Conservation (phyloP, 2,113 vertebrate genomes). For the Chiloscyllium plagiosum region DNA sequence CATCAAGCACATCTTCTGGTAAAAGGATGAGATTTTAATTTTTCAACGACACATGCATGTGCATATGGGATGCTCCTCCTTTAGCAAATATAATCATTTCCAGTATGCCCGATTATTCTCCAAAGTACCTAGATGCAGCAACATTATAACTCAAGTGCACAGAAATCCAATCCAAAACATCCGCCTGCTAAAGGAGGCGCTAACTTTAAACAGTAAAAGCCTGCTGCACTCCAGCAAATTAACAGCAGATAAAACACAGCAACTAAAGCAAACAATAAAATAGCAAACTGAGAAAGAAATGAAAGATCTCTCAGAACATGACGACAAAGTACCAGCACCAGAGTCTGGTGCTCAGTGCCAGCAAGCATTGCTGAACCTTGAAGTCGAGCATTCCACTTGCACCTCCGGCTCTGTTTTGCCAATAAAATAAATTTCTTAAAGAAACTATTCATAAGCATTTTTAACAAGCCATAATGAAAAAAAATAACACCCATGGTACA, state of each 20-base stretch:
- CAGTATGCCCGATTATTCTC: background rate
- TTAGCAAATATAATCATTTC: background rate
- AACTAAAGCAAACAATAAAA: slow-evolving; percentile 1
- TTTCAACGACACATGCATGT: background rate
- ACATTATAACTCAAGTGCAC: background rate
- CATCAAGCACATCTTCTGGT: no score
- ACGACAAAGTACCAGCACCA: background rate
- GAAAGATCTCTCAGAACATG: background rate
- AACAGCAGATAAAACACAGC: background rate
- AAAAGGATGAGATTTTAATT: background rate
- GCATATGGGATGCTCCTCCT: background rate
- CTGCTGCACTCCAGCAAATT: background rate
- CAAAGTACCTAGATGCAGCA: background rate
- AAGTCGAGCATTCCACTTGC: background rate
- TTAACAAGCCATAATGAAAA: slow-evolving; percentile 32
- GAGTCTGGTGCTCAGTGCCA: background rate
- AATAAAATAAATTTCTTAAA: slow-evolving; percentile 37
- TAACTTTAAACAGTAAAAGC: background rate
- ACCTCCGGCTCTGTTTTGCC: slow-evolving; percentile 15
- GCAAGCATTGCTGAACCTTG: background rate
- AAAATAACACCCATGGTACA: slow-evolving; percentile 28
- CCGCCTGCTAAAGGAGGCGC: background rate
- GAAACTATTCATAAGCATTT: slow-evolving; percentile 36
- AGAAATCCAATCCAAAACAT: background rate
- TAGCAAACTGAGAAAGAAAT: background rate